These are phyloP conservation scores for Chloroceryle aenea DNA, from an alignment of 2,113 vertebrate species.

Conservation along the genomic window DNA sequence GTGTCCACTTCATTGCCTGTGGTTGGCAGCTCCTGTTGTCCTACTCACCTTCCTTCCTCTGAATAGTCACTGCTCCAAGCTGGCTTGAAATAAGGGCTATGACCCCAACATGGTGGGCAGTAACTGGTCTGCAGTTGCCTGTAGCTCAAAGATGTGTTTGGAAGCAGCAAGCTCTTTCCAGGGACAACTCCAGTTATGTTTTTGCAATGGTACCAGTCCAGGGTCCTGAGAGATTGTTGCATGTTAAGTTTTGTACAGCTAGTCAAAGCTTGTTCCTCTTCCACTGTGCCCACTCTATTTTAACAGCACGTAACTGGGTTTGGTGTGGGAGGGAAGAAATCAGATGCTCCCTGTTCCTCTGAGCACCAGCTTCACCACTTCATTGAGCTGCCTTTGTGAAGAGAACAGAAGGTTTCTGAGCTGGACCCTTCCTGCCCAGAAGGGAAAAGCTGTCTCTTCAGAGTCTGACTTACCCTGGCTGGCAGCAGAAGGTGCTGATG, in stretches of 20 bases:
- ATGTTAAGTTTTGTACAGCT: neutral
- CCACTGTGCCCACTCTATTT: neutral
- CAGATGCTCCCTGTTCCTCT: neutral
- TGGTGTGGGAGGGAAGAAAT: neutral
- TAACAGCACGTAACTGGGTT: neutral
- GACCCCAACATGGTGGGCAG: neutral
- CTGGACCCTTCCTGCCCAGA: rapidly evolving
- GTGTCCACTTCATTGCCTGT: neutral
- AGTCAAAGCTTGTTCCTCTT: neutral
- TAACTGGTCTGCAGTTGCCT: neutral
- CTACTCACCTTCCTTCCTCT: neutral
- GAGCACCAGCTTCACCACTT: no score
- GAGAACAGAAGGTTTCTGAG: neutral
- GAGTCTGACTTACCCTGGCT: neutral
- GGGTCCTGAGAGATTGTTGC: neutral
- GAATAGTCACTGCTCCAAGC: neutral
- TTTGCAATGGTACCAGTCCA: neutral
- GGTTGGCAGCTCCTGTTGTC: neutral
- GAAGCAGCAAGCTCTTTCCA: neutral
- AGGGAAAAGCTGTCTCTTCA: neutral
- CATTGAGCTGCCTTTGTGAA: neutral
- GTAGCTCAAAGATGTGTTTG: neutral
- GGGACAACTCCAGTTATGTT: neutral
- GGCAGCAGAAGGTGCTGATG: neutral
- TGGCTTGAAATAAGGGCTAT: neutral